Base-by-base conservation (phyloP, 2,888 invertebrate species). In the Athetis lepigone region DNA sequence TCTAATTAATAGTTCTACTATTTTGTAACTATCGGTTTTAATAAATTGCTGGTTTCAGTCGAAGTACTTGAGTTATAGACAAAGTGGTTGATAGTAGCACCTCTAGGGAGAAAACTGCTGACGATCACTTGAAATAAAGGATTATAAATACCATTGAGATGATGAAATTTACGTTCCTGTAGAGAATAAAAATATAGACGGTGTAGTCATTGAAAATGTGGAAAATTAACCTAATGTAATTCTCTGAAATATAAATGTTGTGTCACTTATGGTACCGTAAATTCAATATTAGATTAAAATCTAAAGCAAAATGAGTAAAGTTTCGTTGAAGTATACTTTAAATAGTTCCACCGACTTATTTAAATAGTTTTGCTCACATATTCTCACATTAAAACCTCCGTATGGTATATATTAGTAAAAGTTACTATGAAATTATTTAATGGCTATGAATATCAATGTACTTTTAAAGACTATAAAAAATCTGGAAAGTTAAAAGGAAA, bases 381-480 rank as follows among this genome's bases (percentile, higher is more conserved):
- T 55, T 76, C 66, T 51, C 45, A 54, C 29, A 67, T 79, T 77
- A 47, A 64, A 72, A 55, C 16, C 52, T 18, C 37, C 54, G 37
- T 49, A 62, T 47, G 43, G 77, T 47, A 62, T 47, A 62, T 62
- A 77, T 79, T 68, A 62, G 55, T 59, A 43, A 72, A 79, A 68
- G 77, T 73, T 68, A 64, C 80, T 56, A 51, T 69, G 62, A 65
- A 72, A 77, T 60, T 60, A 55, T 77, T 79, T 77, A 65, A 79
- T 55, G 59, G 62, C 77, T 79, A 77, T 79, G 76, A 77, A 77
- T 77, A 77, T 79, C 80, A 77, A 77, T 65, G 74, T 79, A 69
- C 77, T 47, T 40, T 62, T 68, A 68, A 79, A 72, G 45, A 72
- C 77, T 77, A 77, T 77, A 72, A 79, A 76, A 71, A 77, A 62